Evolutionary conservation across 2,888 invertebrate species (phyloP).

Genomic region (Laspeyria flexula): DNA sequence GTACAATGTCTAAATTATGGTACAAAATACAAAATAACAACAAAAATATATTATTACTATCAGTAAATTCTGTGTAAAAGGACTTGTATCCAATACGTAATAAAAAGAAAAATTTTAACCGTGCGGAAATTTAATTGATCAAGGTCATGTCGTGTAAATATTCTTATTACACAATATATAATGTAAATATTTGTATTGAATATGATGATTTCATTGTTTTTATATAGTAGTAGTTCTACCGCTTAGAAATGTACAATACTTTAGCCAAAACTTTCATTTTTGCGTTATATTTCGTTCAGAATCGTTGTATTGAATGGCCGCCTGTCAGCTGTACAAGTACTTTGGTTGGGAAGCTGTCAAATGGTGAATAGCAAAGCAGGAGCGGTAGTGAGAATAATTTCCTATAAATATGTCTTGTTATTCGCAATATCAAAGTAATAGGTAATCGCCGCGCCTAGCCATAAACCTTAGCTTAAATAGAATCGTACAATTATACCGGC

Average conservation of each 20-base stretch:
- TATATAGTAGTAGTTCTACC: neutral
- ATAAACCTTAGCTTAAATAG: constrained; percentile 58
- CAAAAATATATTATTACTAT: too few species aligned
- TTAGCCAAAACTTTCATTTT: neutral
- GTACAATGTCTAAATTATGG: too few species aligned
- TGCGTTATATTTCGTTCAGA: constrained; percentile 48
- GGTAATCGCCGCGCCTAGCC: constrained; percentile 67
- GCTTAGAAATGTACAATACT: constrained; percentile 3
- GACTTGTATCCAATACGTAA: constrained; percentile 1
- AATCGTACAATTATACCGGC: constrained; percentile 49
- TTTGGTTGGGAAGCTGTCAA: constrained; percentile 60
- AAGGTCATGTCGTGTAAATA: constrained; percentile 26
- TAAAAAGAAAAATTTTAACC: constrained; percentile 8
- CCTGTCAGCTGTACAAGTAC: constrained; percentile 65
- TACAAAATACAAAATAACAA: too few species aligned
- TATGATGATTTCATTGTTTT: neutral
- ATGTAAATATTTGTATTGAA: neutral
- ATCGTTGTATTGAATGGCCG: constrained; percentile 52
- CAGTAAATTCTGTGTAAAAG: constrained; percentile 7
- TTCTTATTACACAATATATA: constrained; percentile 15
- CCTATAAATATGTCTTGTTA: constrained; percentile 79
- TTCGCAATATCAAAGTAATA: constrained; percentile 72
- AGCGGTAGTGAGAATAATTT: constrained; percentile 78
- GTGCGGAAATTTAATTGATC: constrained; percentile 34
- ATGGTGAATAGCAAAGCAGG: constrained; percentile 70